Percentiles rank a stretch among this genome's conserved stretches.
Conservation (phyloP, 2,797 vertebrate species). For the Xerus rutilus region DNA sequence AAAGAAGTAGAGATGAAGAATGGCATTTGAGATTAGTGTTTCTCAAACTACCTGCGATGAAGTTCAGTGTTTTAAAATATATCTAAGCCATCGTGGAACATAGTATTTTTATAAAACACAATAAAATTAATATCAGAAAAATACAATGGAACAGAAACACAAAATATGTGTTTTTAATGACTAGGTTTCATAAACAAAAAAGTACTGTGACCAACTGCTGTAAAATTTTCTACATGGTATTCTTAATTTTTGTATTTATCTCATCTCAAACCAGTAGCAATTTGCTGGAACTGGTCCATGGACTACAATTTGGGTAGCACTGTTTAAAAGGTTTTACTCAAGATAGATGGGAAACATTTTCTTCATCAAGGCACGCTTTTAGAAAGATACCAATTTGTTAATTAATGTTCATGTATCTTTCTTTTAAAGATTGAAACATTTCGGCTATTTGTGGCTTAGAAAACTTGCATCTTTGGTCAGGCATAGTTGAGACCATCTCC, state of each 20-base stretch:
- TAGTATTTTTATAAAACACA: slow-evolving; percentile 52
- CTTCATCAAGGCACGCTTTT: slow-evolving; percentile 39
- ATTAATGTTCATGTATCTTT: slow-evolving; percentile 57
- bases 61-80: slow-evolving; percentile 5
- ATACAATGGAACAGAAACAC: slow-evolving; percentile 56
- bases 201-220: slow-evolving; percentile 6
- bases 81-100: not conserved
- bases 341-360: slow-evolving; percentile 45
- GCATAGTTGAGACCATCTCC: slow-evolving; percentile 9
- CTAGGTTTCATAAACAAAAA: slow-evolving; percentile 13
- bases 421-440: slow-evolving; percentile 63
- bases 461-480: slow-evolving; percentile 51
- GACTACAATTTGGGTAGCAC: not conserved
- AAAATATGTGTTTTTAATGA: slow-evolving; percentile 30
- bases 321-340: slow-evolving; percentile 53
- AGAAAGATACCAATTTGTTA: slow-evolving; percentile 24
- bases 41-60: slow-evolving; percentile 48
- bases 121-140: slow-evolving; percentile 50
- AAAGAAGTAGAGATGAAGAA: slow-evolving; percentile 9
- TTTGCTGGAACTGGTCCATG: not conserved
- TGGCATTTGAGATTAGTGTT: not conserved
- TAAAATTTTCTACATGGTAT: not conserved
- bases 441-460: not conserved
- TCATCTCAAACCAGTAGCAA: slow-evolving; percentile 13
- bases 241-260: slow-evolving; percentile 48